A percentile compares a stretch with the other conserved stretches of the same genome.
Conservation (phyloP, 2,888 invertebrate genomes). For the Noctua pronuba region DNA sequence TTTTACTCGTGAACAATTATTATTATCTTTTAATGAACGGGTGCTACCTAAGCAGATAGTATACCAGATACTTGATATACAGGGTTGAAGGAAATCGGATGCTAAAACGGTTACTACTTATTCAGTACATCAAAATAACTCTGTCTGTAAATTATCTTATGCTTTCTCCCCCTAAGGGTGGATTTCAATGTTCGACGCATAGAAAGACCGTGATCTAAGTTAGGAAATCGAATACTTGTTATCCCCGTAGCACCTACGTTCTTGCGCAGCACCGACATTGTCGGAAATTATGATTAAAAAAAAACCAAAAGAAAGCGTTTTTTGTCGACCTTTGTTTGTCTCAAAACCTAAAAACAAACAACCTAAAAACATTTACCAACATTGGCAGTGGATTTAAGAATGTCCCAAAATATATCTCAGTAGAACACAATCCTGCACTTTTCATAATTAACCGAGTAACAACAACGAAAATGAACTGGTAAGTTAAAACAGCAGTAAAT, state of each 20-base stretch:
- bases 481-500: slow-evolving; percentile 54
- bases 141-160: neutral
- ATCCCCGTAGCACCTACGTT: neutral
- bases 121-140: neutral
- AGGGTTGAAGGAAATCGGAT: too few relatives aligned
- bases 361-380: neutral
- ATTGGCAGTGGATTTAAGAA: slow-evolving; percentile 7
- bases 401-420: slow-evolving; percentile 11
- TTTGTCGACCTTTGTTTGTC: neutral
- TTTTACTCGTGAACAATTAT: too few relatives aligned
- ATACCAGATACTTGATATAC: too few relatives aligned
- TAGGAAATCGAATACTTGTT: neutral
- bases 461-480: slow-evolving; percentile 50
- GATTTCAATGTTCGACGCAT: neutral
- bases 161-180: neutral
- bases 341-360: slow-evolving; percentile 6
- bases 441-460: slow-evolving; percentile 56
- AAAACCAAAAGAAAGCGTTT: neutral
- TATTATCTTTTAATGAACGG: too few relatives aligned
- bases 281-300: neutral
- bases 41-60: too few relatives aligned
- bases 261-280: neutral
- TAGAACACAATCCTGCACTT: slow-evolving; percentile 36
- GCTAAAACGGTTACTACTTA: too few relatives aligned
- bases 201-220: neutral